These are phyloP conservation scores for Corythaixoides concolor DNA, from an alignment of 2,113 vertebrate species.

Conservation along the genomic window DNA sequence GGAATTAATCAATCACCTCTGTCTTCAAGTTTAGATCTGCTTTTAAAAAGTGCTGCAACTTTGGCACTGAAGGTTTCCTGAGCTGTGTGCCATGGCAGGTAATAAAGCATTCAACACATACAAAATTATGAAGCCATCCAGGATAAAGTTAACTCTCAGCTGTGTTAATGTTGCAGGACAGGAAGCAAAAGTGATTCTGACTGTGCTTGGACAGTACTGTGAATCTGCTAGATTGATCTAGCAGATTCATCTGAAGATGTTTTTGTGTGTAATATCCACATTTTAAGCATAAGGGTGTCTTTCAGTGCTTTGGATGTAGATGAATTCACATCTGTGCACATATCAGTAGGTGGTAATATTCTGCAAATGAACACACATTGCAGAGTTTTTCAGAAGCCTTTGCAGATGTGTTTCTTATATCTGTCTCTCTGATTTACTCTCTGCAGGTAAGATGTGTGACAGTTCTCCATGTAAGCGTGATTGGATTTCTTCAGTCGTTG, in stretches of 20 bases:
- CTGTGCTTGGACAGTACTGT: not conserved
- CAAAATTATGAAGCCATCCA: not conserved
- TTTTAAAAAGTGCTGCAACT: not conserved
- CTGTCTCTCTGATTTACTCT: slow-evolving; percentile 17
- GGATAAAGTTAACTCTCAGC: not conserved
- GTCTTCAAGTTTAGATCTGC: not conserved
- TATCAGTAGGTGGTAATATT: slow-evolving; percentile 1
- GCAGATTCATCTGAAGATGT: too few species aligned
- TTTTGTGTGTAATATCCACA: not conserved
- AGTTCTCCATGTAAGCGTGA: not conserved
- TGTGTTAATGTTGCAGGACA: not conserved
- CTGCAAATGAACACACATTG: not conserved
- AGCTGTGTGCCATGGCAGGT: not conserved
- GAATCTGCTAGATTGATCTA: not conserved
- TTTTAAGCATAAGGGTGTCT: not conserved
- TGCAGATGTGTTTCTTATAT: not conserved
- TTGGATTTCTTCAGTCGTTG: slow-evolving; percentile 28
- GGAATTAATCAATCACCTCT: not conserved
- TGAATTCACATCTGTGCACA: not conserved
- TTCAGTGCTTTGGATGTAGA: not conserved
- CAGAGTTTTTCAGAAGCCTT: not conserved
- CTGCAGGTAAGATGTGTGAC: slow-evolving; percentile 30
- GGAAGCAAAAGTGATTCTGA: not conserved
- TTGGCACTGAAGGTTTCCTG: not conserved
- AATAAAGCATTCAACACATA: not conserved